Conservation (phyloP, 2,888 invertebrate genomes). For the Nemapogon koenigi region DNA sequence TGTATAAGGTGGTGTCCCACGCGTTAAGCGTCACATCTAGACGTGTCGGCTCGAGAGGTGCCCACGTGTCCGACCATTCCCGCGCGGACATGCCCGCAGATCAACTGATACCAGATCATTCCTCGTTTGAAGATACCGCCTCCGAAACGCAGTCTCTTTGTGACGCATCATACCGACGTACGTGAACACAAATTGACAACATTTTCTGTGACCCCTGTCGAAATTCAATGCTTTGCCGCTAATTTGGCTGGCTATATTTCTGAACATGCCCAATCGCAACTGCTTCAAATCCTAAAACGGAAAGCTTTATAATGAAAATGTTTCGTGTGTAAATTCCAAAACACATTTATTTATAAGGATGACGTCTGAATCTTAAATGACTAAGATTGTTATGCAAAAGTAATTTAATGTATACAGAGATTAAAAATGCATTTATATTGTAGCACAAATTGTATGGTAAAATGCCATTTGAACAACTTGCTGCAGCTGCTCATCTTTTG, state of each 20-base stretch:
- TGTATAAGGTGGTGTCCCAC: constrained; percentile 40
- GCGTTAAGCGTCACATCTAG: constrained; percentile 34
- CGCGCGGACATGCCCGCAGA: constrained; percentile 20
- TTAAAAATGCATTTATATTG: no score
- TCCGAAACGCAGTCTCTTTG: constrained; percentile 56
- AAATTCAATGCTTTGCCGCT: constrained; percentile 1
- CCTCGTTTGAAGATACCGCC: constrained; percentile 37
- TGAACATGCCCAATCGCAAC: background rate
- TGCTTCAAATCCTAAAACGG: constrained; percentile 1
- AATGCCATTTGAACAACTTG: no score
- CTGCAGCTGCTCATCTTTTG: no score
- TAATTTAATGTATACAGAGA: no score
- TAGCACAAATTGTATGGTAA: no score
- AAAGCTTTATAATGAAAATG: background rate
- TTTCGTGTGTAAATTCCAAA: no score
- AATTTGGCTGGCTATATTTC: constrained; percentile 1
- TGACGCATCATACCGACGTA: constrained; percentile 37
- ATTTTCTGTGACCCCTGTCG: constrained; percentile 19
- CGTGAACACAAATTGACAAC: constrained; percentile 52
- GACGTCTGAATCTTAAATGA: no score
- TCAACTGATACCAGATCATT: constrained; percentile 21
- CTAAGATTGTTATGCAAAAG: no score
- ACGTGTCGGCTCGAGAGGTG: constrained; percentile 24
- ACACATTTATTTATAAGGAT: no score
- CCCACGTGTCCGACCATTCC: constrained; percentile 29